These are phyloP conservation scores for Apis cerana DNA, from an alignment of 1,140 invertebrate species.

Conservation along the genomic window DNA sequence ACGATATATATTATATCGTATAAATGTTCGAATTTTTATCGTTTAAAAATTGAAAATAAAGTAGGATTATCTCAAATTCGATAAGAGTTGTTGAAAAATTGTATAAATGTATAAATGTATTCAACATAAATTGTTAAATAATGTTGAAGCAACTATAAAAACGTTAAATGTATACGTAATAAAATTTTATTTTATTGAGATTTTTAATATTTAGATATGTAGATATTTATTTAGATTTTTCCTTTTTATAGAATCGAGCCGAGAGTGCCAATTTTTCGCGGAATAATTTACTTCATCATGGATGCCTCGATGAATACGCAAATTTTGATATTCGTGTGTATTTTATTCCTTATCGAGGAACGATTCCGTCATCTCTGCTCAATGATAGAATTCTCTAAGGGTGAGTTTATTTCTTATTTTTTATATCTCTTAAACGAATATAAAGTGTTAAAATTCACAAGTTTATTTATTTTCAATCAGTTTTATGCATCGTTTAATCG, in stretches of 20 bases:
- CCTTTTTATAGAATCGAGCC: conserved; percentile 45
- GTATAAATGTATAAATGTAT: too few relatives aligned
- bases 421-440: conserved; percentile 12
- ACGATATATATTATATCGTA: not conserved
- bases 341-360: conserved; percentile 51
- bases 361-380: conserved; percentile 54
- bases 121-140: not conserved
- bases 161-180: not conserved
- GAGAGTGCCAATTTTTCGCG: conserved; percentile 44
- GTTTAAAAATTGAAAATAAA: not conserved
- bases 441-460: not conserved
- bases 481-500: not conserved
- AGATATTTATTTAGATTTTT: not conserved
- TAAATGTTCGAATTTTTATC: not conserved
- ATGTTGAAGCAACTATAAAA: not conserved
- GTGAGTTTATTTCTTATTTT: conserved; percentile 44
- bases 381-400: conserved; percentile 39
- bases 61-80: not conserved
- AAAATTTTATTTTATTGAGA: not conserved
- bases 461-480: not conserved
- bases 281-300: conserved; percentile 46
- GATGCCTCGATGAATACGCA: conserved; percentile 58
- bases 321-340: conserved; percentile 57
- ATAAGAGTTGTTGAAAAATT: not conserved
- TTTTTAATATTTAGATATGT: not conserved